A percentile compares a stretch with the other conserved stretches of the same genome.
These are phyloP conservation scores for Sarcoramphus papa DNA, from an alignment of 2,797 vertebrate genomes.

Conservation along the genomic window DNA sequence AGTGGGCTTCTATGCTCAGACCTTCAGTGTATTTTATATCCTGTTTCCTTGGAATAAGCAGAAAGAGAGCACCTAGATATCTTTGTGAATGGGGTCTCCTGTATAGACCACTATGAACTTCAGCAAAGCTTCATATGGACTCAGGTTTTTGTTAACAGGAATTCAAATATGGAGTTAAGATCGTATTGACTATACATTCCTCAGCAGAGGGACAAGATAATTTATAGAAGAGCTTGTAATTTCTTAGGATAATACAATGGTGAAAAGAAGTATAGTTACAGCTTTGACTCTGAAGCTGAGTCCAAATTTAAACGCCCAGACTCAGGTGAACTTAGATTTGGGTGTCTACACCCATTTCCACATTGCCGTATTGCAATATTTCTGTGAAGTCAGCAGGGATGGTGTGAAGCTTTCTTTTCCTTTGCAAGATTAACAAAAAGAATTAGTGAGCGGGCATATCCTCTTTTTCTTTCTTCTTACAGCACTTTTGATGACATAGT, in stretches of 20 bases:
- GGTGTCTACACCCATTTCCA: background rate
- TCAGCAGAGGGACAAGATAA: background rate
- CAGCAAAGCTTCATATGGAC: background rate
- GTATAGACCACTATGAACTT: background rate
- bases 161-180: background rate
- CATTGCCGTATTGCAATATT: background rate
- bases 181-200: background rate
- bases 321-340: background rate
- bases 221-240: background rate
- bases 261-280: background rate
- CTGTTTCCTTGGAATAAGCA: background rate
- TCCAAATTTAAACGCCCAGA: background rate
- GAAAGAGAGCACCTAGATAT: background rate
- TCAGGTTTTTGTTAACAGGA: background rate
- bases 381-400: background rate
- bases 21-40: background rate
- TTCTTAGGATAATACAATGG: background rate
- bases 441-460: background rate
- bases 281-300: background rate
- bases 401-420: background rate
- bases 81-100: background rate
- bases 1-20: background rate
- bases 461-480: background rate
- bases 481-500: background rate
- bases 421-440: background rate